Conservation (phyloP, 2,797 vertebrate species). For the Smutsia temminckii region DNA sequence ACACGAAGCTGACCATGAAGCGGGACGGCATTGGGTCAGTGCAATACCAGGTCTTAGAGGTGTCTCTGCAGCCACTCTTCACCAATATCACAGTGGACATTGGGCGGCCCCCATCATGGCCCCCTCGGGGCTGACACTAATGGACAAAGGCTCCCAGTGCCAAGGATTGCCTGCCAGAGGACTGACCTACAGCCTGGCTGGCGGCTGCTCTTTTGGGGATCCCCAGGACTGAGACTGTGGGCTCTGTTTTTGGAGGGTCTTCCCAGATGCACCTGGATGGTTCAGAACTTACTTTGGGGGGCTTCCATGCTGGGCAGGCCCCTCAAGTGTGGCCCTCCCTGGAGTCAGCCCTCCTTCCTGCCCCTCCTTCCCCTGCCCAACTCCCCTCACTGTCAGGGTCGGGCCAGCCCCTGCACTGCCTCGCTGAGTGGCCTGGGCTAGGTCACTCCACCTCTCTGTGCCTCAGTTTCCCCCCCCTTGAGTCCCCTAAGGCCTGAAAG, state of each 20-base stretch:
- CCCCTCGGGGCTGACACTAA: slow-evolving; percentile 89
- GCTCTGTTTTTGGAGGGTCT: slow-evolving; percentile 67
- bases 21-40: slow-evolving; percentile 97
- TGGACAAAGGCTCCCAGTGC: slow-evolving; percentile 20
- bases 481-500: slow-evolving; percentile 75
- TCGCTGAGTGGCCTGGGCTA: slow-evolving; percentile 78
- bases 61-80: slow-evolving; percentile 94
- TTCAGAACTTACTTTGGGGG: slow-evolving; percentile 65
- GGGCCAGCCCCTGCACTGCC: slow-evolving; percentile 83
- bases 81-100: slow-evolving; percentile 99
- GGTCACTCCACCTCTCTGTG: slow-evolving; percentile 81
- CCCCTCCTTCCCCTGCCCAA: slow-evolving; percentile 45
- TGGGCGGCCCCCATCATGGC: slow-evolving; percentile 93
- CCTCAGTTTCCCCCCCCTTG: slow-evolving; percentile 82
- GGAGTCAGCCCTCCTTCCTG: slow-evolving; percentile 55
- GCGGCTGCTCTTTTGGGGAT: background rate
- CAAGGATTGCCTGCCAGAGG: slow-evolving; percentile 62
- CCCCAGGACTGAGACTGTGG: slow-evolving; percentile 65
- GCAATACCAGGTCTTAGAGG: slow-evolving; percentile 93
- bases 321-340: slow-evolving; percentile 48
- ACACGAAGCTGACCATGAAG: slow-evolving; percentile 99
- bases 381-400: slow-evolving; percentile 63
- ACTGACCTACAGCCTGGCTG: slow-evolving; percentile 71
- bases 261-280: slow-evolving; percentile 63
- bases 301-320: slow-evolving; percentile 57